Percentiles rank a stretch among this genome's conserved stretches.
These are phyloP conservation scores for Sinocyclocheilus anshuiensis DNA, from an alignment of 2,113 vertebrate genomes.

Conservation along the genomic window DNA sequence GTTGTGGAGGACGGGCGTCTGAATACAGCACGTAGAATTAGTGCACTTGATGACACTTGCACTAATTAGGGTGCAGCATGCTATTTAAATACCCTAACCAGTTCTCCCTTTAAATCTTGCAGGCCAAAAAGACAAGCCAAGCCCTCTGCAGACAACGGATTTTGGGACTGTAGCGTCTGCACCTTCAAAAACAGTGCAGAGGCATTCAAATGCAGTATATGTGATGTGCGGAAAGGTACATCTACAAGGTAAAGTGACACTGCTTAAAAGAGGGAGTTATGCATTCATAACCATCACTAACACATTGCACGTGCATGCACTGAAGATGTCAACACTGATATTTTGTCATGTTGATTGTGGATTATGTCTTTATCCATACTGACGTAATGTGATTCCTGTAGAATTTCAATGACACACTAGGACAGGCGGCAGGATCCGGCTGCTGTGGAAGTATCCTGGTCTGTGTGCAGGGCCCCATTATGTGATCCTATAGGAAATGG, in stretches of 20 bases:
- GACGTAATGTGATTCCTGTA: constrained; percentile 21
- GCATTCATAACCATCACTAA: constrained; percentile 4
- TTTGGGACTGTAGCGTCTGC: constrained; percentile 98
- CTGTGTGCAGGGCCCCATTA: neutral
- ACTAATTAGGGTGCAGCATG: constrained; percentile 17
- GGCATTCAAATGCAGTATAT: constrained; percentile 99
- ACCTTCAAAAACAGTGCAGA: constrained; percentile 97
- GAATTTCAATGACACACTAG: constrained; percentile 34
- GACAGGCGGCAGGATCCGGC: constrained; percentile 13
- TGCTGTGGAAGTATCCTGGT: neutral
- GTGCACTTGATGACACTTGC: constrained; percentile 30
- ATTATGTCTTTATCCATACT: constrained; percentile 16
- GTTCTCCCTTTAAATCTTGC: constrained; percentile 44
- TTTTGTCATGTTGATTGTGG: constrained; percentile 29
- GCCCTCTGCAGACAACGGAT: constrained; percentile 89
- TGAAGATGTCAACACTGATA: constrained; percentile 28
- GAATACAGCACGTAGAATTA: neutral
- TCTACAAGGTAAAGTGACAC: constrained; percentile 89
- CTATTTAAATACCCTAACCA: constrained; percentile 17
- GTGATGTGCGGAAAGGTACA: constrained; percentile 97
- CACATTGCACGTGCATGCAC: neutral
- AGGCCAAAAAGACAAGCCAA: constrained; percentile 97
- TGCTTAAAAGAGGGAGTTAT: neutral
- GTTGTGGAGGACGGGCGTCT: neutral
- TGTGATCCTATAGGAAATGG: neutral